Evolutionary conservation across 2,888 invertebrate genomes (phyloP), one percentile per base, ranked within the genome.

Genomic region (Cephus runcator): DNA sequence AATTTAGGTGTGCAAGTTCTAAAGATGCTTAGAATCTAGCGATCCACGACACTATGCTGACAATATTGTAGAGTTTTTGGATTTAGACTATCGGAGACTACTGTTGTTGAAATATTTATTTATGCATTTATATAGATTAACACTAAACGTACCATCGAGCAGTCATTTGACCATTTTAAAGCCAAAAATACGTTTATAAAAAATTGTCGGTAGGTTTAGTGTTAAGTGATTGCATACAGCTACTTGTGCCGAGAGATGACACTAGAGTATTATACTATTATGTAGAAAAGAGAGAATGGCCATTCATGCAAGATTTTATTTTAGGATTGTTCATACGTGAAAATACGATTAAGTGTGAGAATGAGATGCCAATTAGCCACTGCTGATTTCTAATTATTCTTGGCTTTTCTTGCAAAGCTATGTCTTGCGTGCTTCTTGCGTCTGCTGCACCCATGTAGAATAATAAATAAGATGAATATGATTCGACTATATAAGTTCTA

Each of bases 351-450:
- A 1, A 56, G 56, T 56, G 56, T 23, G 56, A 56, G 2, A 56
- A 23, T 56, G 23, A 9, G 56, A 56, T 56, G 56, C 56, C 56
- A 56, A 56, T 23, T 56, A 56, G 23, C 56, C 56, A 9, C 9
- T 56, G 56, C 9, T 56, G 56, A 23, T 56, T 56, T 56, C 9
- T 56, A 56, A 56, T 56, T 56, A 56, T 56, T 56, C 56, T 23
- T 56, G 23, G 23, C 56, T 56, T 56, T 56, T 56, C 56, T 56
- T 56, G 56, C 56, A 56, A 56, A 56, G 56, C 56, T 6, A 56
- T 56, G 56, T 40, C 83, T 81, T 78, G 79, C 79, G 75, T 77
- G 81, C 78, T 81, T 86, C 83, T 82, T 86, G 84, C 80, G 77
- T 82, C 80, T 86, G 78, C 80, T 83, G 77, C 69, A 74, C 79